Evolutionary conservation across 1,140 invertebrate species (phyloP).

Genomic region (Cecropterus lyciades): DNA sequence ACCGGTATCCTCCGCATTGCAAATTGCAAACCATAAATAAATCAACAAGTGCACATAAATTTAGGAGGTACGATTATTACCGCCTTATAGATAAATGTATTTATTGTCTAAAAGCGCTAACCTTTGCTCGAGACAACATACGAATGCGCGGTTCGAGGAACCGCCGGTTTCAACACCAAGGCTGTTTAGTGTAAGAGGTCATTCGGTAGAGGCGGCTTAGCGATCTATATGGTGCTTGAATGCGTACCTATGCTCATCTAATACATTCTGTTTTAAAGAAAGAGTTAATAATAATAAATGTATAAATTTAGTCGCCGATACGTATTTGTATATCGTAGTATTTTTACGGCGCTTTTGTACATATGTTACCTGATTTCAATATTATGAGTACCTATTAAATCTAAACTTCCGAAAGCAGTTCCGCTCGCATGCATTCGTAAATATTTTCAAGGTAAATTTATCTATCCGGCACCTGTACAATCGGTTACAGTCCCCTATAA

Average conservation of each 20-base stretch:
- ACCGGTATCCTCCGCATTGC: too few species aligned
- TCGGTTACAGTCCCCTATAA: too few species aligned
- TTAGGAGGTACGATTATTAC: background rate
- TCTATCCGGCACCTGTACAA: too few species aligned
- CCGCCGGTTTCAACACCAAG: conserved; percentile 29
- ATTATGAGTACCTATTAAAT: too few species aligned
- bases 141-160: conserved; percentile 2
- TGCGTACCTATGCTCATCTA: background rate
- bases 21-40: too few species aligned
- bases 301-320: background rate
- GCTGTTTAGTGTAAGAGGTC: conserved; percentile 30
- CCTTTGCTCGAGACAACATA: conserved; percentile 2
- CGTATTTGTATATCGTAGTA: too few species aligned
- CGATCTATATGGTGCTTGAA: conserved; percentile 22
- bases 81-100: background rate
- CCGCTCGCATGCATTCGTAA: too few species aligned
- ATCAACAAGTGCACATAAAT: too few species aligned
- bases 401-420: too few species aligned
- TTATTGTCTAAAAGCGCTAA: background rate
- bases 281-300: background rate
- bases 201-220: conserved; percentile 14
- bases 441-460: too few species aligned
- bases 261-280: background rate
- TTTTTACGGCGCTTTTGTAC: too few species aligned
- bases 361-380: too few species aligned